A percentile compares a stretch with the other conserved stretches of the same genome.
Conservation (phyloP, 2,797 vertebrate genomes). For the Diplodus puntazzo region DNA sequence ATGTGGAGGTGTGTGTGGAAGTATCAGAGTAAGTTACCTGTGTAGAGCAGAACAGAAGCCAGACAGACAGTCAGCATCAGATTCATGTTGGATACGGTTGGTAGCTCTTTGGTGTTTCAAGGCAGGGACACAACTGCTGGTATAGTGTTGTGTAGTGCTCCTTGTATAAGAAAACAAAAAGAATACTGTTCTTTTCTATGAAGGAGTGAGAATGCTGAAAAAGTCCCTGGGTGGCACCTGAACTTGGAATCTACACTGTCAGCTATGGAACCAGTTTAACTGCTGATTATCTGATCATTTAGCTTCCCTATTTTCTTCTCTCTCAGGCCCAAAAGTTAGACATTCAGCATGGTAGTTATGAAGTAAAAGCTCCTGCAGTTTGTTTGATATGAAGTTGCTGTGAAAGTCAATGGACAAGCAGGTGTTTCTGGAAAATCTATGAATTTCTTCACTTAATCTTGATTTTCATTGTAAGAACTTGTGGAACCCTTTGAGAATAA, state of each 20-base stretch:
- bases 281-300: slow-evolving; percentile 13
- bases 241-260: not conserved
- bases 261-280: slow-evolving; percentile 14
- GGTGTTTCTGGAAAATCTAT: not conserved
- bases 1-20: not conserved
- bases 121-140: not conserved
- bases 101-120: no score
- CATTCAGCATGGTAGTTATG: not conserved
- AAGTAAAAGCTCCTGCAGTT: not conserved
- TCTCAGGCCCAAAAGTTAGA: not conserved
- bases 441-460: not conserved
- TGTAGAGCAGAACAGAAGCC: slow-evolving; percentile 17
- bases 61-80: slow-evolving; percentile 31
- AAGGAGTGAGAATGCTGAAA: no score
- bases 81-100: slow-evolving; percentile 22
- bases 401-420: no score
- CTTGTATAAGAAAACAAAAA: not conserved
- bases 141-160: no score
- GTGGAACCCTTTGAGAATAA: not conserved
- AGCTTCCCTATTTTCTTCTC: no score
- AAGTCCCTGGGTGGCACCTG: not conserved
- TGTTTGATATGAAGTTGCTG: not conserved
- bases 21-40: slow-evolving; percentile 10
- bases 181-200: not conserved
- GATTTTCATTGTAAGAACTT: not conserved